phyloP scores from a whole-genome alignment of 1,140 invertebrate species.

The Adelges cooleyi region DNA sequence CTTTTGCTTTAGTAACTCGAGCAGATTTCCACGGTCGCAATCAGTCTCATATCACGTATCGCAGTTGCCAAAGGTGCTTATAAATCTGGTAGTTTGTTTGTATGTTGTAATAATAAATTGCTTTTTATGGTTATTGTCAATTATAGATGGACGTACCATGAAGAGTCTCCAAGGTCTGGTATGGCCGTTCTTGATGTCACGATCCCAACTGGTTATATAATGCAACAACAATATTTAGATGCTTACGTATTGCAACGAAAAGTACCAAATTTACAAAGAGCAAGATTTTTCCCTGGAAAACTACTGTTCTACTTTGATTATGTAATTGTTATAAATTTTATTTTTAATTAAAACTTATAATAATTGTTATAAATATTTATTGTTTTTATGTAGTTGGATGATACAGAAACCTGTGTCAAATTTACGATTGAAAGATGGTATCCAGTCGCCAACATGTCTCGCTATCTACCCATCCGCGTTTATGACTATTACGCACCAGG shows the following conservation, averaged over 20 bases:
- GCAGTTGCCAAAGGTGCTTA: constrained; percentile 64
- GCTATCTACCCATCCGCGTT: constrained; percentile 75
- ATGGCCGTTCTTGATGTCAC: constrained; percentile 83
- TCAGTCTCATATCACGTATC: constrained; percentile 79
- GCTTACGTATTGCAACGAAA: constrained; percentile 60
- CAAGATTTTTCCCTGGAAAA: constrained; percentile 67
- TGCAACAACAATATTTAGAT: constrained; percentile 82
- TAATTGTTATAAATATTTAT: not conserved
- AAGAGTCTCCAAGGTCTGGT: constrained; percentile 73
- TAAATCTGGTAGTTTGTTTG: not conserved
- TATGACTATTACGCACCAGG: constrained; percentile 96
- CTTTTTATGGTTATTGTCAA: no score
- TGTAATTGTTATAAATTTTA: constrained; percentile 47
- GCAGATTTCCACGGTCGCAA: constrained; percentile 77
- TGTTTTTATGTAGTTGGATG: constrained; percentile 51
- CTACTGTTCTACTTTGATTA: constrained; percentile 92
- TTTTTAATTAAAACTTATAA: constrained; percentile 26
- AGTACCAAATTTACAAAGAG: constrained; percentile 70
- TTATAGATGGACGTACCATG: constrained; percentile 60
- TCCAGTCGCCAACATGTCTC: constrained; percentile 92
- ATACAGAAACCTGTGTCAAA: constrained; percentile 73
- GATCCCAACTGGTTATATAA: constrained; percentile 86
- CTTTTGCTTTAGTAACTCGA: constrained; percentile 60
- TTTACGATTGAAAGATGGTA: constrained; percentile 89
- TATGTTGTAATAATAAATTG: constrained; percentile 5